A percentile compares a stretch with the other conserved stretches of the same genome.
phyloP scores from a whole-genome alignment of 1,140 invertebrate species.

The Calephelis virginiensis region DNA sequence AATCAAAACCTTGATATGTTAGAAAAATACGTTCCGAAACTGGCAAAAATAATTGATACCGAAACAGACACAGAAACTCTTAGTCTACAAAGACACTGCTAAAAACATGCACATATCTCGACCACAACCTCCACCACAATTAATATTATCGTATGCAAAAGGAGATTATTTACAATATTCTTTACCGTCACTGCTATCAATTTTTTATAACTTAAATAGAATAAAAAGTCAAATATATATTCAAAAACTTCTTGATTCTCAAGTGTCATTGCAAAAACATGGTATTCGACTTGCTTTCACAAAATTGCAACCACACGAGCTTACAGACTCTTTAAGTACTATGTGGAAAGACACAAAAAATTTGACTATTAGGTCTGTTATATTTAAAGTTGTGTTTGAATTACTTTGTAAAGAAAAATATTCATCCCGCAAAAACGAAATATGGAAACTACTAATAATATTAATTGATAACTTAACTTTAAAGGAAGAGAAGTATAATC shows the following conservation, averaged over 20 bases:
- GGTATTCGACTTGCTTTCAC: constrained; percentile 46
- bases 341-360: constrained; percentile 51
- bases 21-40: constrained; percentile 42
- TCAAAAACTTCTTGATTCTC: constrained; percentile 42
- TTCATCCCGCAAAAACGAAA: constrained; percentile 28
- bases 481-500: constrained; percentile 48
- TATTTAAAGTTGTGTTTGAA: constrained; percentile 48
- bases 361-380: constrained; percentile 44
- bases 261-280: constrained; percentile 60
- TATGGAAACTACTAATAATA: constrained; percentile 44
- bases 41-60: constrained; percentile 43
- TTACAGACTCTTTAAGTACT: constrained; percentile 39
- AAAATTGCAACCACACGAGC: constrained; percentile 40
- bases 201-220: constrained; percentile 51
- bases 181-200: constrained; percentile 48
- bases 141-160: constrained; percentile 47
- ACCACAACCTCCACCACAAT: constrained; percentile 42
- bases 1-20: constrained; percentile 36
- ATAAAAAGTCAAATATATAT: constrained; percentile 35
- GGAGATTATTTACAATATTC: constrained; percentile 54
- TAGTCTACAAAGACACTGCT: constrained; percentile 42
- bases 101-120: constrained; percentile 54
- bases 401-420: constrained; percentile 49
- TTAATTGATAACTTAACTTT: constrained; percentile 50
- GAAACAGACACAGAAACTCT: constrained; percentile 37